A percentile compares a stretch with the other conserved stretches of the same genome.
phyloP scores from a whole-genome alignment of 2,888 invertebrate species.

The Epistrophe eligans region DNA sequence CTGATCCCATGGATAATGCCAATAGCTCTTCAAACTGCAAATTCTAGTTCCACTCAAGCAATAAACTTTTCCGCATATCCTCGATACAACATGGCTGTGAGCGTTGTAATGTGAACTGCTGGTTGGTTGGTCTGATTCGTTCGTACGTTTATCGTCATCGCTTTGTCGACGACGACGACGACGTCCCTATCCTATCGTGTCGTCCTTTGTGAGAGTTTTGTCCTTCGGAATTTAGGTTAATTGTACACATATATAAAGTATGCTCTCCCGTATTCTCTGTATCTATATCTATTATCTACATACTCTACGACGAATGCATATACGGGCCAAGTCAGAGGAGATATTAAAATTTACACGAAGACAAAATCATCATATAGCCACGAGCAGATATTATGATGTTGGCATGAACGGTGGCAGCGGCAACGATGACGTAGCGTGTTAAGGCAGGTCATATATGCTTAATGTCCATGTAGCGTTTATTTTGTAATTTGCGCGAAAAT shows the following conservation, averaged over 20 bases:
- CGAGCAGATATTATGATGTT: neutral
- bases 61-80: constrained; percentile 40
- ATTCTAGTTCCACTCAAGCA: constrained; percentile 22
- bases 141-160: constrained; percentile 2
- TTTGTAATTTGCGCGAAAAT: constrained; percentile 62
- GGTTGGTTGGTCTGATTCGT: constrained; percentile 19
- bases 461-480: constrained; percentile 57
- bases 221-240: constrained; percentile 68
- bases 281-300: too few relatives aligned
- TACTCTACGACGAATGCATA: neutral
- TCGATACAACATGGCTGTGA: neutral
- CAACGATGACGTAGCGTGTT: neutral
- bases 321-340: constrained; percentile 14
- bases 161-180: neutral
- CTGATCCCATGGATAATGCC: constrained; percentile 32
- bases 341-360: constrained; percentile 11
- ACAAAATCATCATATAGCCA: neutral
- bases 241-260: constrained; percentile 42
- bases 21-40: constrained; percentile 35
- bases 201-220: constrained; percentile 32
- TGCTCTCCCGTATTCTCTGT: constrained; percentile 8
- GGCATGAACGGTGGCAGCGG: neutral
- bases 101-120: constrained; percentile 11
- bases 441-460: constrained; percentile 48
- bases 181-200: constrained; percentile 7